phyloP scores from a whole-genome alignment of 2,113 vertebrate species.

The Hippocampus comes region DNA sequence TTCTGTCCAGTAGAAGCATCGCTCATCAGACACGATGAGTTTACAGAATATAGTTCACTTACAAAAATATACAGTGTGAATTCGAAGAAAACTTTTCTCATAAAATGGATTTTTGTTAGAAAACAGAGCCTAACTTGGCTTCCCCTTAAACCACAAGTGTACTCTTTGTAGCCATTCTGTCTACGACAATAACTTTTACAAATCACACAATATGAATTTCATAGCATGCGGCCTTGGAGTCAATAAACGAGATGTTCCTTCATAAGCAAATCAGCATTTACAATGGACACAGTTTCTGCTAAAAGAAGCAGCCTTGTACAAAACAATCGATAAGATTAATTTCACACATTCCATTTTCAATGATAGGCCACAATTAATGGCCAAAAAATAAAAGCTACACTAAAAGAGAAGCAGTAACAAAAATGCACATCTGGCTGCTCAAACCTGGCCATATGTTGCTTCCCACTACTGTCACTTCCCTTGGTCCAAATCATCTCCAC shows the following conservation, averaged over 20 bases:
- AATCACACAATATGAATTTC: neutral
- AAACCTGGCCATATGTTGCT: neutral
- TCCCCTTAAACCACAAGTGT: neutral
- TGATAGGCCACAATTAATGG: neutral
- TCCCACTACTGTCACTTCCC: neutral
- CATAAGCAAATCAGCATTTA: neutral
- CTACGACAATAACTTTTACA: neutral
- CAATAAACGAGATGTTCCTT: neutral
- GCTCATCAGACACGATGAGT: too few species aligned
- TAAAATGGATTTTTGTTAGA: neutral
- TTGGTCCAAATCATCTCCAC: neutral
- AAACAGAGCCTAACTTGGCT: neutral
- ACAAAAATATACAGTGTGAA: too few species aligned
- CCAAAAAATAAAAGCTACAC: neutral
- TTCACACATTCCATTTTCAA: neutral
- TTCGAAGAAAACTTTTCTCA: too few species aligned
- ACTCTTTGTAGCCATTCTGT: neutral
- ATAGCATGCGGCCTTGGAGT: neutral
- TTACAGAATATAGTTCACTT: too few species aligned
- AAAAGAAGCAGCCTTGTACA: neutral
- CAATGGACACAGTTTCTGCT: neutral
- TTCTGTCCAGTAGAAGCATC: too few species aligned
- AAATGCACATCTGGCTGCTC: slow-evolving; percentile 4
- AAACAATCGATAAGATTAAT: neutral
- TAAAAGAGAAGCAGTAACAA: neutral